Conservation (phyloP, 2,888 invertebrate species). For the Drosophila villosipedis region DNA sequence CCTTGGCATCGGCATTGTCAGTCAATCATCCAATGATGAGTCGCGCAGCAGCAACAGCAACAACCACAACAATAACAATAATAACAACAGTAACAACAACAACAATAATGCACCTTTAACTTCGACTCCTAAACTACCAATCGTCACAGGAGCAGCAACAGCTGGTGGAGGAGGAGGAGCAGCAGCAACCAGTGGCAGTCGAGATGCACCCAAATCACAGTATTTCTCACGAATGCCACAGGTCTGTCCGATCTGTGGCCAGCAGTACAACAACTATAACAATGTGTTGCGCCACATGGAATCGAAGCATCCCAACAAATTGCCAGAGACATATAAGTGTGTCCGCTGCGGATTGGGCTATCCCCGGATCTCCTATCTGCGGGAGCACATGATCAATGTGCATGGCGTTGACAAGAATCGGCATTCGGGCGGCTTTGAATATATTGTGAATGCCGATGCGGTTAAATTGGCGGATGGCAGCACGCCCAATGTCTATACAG, state of each 20-base stretch:
- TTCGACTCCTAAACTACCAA: conserved; percentile 57
- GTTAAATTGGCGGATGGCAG: conserved; percentile 78
- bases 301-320: conserved; percentile 85
- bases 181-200: conserved; percentile 31
- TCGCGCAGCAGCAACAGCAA: conserved; percentile 67
- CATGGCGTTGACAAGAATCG: conserved; percentile 83
- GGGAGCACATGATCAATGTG: conserved; percentile 84
- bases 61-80: conserved; percentile 25
- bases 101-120: conserved; percentile 31
- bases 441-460: conserved; percentile 84
- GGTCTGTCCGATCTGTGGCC: conserved; percentile 85
- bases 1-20: conserved; percentile 56
- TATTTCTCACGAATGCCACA: conserved; percentile 85
- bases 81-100: conserved; percentile 37
- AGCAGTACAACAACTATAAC: conserved; percentile 85
- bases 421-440: conserved; percentile 83
- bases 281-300: conserved; percentile 85
- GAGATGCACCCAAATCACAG: conserved; percentile 80
- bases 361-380: conserved; percentile 84
- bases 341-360: conserved; percentile 84
- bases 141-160: not conserved
- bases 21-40: conserved; percentile 77
- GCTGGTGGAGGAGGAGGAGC: not conserved
- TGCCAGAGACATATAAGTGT: conserved; percentile 85
- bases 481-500: conserved; percentile 79